These are phyloP conservation scores for Buphagus erythrorhynchus DNA, from an alignment of 2,797 vertebrate genomes.

Conservation along the genomic window DNA sequence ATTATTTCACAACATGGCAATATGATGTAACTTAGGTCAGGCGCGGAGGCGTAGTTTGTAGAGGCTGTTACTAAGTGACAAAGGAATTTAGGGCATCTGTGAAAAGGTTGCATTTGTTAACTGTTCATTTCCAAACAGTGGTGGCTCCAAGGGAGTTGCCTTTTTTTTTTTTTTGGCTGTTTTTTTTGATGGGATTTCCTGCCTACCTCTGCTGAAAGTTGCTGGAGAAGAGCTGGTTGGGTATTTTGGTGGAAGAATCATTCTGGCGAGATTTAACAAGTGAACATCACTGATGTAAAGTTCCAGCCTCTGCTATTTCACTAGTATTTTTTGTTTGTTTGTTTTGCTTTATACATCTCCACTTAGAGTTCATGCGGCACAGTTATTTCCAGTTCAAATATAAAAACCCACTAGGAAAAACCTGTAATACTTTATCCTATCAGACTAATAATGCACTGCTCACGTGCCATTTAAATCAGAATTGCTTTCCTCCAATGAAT, in stretches of 20 bases:
- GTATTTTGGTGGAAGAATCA: neutral
- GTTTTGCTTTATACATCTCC: neutral
- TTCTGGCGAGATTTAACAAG: neutral
- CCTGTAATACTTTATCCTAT: neutral
- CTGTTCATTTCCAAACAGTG: neutral
- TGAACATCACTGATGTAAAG: neutral
- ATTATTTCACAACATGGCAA: neutral
- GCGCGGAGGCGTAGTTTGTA: neutral
- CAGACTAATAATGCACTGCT: neutral
- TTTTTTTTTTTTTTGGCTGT: neutral
- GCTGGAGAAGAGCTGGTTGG: neutral
- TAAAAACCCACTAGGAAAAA: neutral
- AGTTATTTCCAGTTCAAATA: neutral
- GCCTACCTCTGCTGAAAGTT: neutral
- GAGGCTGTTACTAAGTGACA: slow-evolving; percentile 20
- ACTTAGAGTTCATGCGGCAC: neutral
- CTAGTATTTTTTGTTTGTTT: neutral
- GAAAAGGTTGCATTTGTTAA: neutral
- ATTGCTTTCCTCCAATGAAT: neutral
- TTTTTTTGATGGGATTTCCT: neutral
- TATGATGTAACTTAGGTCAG: neutral
- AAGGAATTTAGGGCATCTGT: slow-evolving; percentile 7
- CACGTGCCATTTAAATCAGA: slow-evolving; percentile 21
- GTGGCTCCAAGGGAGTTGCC: neutral
- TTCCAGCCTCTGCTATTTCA: neutral